A percentile compares a stretch with the other conserved stretches of the same genome.
Evolutionary conservation across 2,888 invertebrate genomes (phyloP).

Genomic region (Diadromus collaris): DNA sequence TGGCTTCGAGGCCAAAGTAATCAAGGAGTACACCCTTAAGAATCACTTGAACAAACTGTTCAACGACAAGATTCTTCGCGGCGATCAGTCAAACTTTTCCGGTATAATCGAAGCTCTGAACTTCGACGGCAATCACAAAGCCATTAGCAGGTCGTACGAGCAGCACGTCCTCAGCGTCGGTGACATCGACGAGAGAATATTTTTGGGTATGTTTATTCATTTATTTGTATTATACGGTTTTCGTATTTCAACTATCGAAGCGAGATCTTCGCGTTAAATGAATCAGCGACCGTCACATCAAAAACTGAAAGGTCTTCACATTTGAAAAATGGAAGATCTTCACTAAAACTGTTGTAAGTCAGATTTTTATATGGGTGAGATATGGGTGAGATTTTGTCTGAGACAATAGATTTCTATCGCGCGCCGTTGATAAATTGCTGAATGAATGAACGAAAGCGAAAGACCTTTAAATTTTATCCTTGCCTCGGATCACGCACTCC

Average conservation of each 20-base stretch:
- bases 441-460: conserved; percentile 20
- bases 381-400: no score
- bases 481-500: conserved; percentile 2
- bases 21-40: conserved; percentile 94
- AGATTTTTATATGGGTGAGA: no score
- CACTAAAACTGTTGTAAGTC: no score
- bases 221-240: background rate
- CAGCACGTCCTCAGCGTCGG: conserved; percentile 94
- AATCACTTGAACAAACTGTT: conserved; percentile 89
- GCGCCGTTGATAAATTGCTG: background rate
- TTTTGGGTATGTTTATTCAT: conserved; percentile 84
- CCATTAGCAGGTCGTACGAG: conserved; percentile 93
- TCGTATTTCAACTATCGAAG: no score
- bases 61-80: conserved; percentile 87
- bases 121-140: conserved; percentile 93
- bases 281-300: no score
- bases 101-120: conserved; percentile 89
- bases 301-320: no score
- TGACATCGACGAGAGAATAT: conserved; percentile 98
- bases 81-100: conserved; percentile 85
- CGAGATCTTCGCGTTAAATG: no score
- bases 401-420: background rate
- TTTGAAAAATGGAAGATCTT: no score
- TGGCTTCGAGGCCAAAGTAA: conserved; percentile 93
- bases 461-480: conserved; percentile 6